These are phyloP conservation scores for Plagiodera versicolora DNA, from an alignment of 2,888 invertebrate species.

Conservation along the genomic window DNA sequence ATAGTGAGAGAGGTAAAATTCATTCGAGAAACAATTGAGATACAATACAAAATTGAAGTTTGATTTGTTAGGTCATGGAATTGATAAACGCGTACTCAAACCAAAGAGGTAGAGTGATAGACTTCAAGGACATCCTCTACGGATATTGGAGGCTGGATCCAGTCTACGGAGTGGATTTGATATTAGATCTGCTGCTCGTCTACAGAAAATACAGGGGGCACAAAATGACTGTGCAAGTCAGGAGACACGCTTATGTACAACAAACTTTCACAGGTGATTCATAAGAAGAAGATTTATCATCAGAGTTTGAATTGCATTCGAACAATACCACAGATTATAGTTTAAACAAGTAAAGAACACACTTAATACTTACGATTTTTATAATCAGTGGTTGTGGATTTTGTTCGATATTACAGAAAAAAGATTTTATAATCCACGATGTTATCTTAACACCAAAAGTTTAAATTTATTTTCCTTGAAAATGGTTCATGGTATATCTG, in stretches of 20 bases:
- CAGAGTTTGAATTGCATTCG: background rate
- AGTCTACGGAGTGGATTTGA: slow-evolving; percentile 85
- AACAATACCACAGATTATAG: too few species aligned
- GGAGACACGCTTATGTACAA: slow-evolving; percentile 92
- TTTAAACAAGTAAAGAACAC: too few species aligned
- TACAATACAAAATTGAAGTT: background rate
- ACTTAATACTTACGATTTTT: too few species aligned
- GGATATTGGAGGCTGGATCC: slow-evolving; percentile 88
- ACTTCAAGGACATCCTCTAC: slow-evolving; percentile 92
- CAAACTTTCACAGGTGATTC: slow-evolving; percentile 79
- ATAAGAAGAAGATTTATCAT: background rate
- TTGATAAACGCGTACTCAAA: slow-evolving; percentile 88
- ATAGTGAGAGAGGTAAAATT: slow-evolving; percentile 74
- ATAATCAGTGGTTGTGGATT: too few species aligned
- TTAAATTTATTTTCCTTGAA: too few species aligned
- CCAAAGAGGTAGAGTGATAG: slow-evolving; percentile 89
- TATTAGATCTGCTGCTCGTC: slow-evolving; percentile 87
- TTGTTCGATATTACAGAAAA: too few species aligned
- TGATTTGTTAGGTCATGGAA: slow-evolving; percentile 73
- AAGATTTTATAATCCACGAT: too few species aligned
- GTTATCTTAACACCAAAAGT: too few species aligned
- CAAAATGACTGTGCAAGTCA: slow-evolving; percentile 93
- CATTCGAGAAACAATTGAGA: background rate
- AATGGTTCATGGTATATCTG: too few species aligned
- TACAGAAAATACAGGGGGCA: slow-evolving; percentile 90